phyloP scores from a whole-genome alignment of 2,113 vertebrate genomes.

The Alouatta palliata region DNA sequence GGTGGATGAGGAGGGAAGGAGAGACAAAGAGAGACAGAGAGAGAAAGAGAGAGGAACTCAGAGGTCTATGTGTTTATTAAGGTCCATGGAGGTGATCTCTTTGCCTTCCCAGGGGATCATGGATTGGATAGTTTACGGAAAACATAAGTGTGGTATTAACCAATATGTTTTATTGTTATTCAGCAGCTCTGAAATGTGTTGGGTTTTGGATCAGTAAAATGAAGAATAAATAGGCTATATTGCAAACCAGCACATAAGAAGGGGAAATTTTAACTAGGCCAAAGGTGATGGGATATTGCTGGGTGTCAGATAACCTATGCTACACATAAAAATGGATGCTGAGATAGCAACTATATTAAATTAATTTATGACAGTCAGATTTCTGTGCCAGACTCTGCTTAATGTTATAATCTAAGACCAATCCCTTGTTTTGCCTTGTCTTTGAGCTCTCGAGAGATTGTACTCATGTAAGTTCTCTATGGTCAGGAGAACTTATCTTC shows the following conservation, averaged over 20 bases:
- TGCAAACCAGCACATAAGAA: not conserved
- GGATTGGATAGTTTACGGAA: not conserved
- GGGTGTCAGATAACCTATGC: not conserved
- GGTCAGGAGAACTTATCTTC: not conserved
- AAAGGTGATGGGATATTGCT: not conserved
- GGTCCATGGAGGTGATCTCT: not conserved
- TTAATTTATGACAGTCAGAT: not conserved
- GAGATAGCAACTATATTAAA: not conserved
- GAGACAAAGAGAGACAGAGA: not conserved
- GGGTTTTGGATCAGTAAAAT: not conserved
- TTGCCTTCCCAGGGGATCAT: too few relatives aligned
- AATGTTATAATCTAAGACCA: not conserved
- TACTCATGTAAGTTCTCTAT: not conserved
- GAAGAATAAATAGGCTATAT: not conserved
- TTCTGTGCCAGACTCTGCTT: not conserved
- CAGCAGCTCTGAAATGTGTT: not conserved
- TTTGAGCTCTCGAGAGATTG: not conserved
- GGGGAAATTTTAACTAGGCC: not conserved
- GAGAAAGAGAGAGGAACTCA: not conserved
- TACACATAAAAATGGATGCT: not conserved
- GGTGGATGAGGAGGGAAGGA: not conserved
- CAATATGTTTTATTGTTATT: not conserved
- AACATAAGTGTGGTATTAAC: not conserved
- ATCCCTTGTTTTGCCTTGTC: not conserved
- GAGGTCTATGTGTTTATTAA: not conserved